Percentiles rank a stretch among this genome's conserved stretches.
These are phyloP conservation scores for Hapalemur alaotrensis DNA, from an alignment of 2,797 vertebrate genomes.

Conservation along the genomic window DNA sequence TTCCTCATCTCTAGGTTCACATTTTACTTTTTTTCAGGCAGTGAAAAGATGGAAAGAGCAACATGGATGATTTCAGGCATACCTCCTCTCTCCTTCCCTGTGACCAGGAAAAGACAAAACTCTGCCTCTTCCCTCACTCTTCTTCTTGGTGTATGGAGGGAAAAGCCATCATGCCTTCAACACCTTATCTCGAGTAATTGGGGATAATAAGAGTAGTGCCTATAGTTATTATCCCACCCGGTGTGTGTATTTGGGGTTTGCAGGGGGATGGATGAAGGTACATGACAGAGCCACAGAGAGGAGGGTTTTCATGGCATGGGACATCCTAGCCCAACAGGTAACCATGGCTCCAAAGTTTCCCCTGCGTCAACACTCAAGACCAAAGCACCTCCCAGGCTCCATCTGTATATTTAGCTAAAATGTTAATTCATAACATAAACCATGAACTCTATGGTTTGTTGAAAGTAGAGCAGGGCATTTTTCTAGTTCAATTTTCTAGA, in stretches of 20 bases:
- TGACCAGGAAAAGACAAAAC: not conserved
- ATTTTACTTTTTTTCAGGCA: constrained; percentile 8
- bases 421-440: not conserved
- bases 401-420: not conserved
- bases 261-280: not conserved
- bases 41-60: not conserved
- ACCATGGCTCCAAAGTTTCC: not conserved
- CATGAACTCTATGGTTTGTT: not conserved
- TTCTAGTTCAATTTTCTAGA: not conserved
- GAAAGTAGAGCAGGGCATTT: not conserved
- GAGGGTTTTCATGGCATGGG: not conserved
- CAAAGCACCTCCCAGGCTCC: not conserved
- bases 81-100: not conserved
- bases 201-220: not conserved
- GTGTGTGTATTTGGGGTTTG: not conserved
- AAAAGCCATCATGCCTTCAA: not conserved
- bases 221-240: not conserved
- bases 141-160: not conserved
- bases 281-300: not conserved
- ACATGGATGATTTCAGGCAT: not conserved
- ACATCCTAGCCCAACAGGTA: not conserved
- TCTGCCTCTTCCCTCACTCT: not conserved
- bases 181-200: not conserved
- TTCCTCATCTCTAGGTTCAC: not conserved
- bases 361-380: not conserved